phyloP scores from a whole-genome alignment of 1,140 invertebrate species.

The Bombus confusus region DNA sequence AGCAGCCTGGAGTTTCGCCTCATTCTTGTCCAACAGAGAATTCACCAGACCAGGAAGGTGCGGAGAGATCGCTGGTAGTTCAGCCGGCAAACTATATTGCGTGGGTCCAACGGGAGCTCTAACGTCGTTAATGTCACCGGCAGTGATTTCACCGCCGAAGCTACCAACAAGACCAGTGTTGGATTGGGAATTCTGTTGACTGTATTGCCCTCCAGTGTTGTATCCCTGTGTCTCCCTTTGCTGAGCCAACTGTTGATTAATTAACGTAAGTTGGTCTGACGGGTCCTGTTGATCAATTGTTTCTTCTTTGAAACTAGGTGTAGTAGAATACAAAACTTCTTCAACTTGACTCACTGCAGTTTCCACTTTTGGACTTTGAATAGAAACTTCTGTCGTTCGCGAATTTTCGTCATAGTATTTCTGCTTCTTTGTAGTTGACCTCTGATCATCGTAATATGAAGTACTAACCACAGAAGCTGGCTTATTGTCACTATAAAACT shows the following conservation, averaged over 20 bases:
- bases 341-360: conserved; percentile 66
- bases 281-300: conserved; percentile 54
- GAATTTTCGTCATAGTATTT: conserved; percentile 53
- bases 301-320: conserved; percentile 67
- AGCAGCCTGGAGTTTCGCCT: conserved; percentile 46
- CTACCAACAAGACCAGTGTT: conserved; percentile 18
- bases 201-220: conserved; percentile 39
- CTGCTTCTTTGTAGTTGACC: conserved; percentile 29
- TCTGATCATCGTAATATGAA: conserved; percentile 50
- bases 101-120: conserved; percentile 71
- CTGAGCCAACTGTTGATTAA: conserved; percentile 68
- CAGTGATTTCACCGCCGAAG: background rate
- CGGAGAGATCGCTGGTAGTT: conserved; percentile 83
- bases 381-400: conserved; percentile 37
- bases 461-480: conserved; percentile 54
- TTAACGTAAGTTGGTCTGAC: conserved; percentile 63
- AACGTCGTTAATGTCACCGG: conserved; percentile 55
- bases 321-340: conserved; percentile 60
- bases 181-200: conserved; percentile 25
- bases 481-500: conserved; percentile 65
- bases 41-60: conserved; percentile 85
- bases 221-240: conserved; percentile 64
- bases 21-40: conserved; percentile 82
- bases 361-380: conserved; percentile 35
- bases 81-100: conserved; percentile 78